Evolutionary conservation across 2,797 vertebrate species (phyloP).

Genomic region (Cygnus olor): DNA sequence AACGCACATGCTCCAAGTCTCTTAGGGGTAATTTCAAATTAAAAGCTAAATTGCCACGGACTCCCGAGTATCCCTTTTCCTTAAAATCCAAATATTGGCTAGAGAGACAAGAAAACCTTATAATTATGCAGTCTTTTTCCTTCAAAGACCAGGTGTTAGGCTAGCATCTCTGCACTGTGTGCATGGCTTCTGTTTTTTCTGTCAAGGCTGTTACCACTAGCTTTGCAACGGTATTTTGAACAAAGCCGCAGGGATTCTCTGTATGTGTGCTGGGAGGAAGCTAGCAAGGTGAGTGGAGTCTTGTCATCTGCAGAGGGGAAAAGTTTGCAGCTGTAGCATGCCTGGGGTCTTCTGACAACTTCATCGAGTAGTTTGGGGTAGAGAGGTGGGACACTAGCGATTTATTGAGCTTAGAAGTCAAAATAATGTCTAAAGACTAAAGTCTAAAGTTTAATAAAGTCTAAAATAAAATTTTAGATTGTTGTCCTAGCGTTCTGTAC

Average conservation of each 20-base stretch:
- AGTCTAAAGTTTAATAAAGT: too few species aligned
- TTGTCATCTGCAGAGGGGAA: neutral
- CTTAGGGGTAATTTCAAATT: neutral
- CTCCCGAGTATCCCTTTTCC: neutral
- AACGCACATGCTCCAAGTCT: neutral
- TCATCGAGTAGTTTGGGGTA: neutral
- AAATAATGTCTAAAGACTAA: neutral
- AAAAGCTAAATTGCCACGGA: neutral
- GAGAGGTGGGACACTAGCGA: neutral
- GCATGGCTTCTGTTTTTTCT: neutral
- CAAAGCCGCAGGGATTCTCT: neutral
- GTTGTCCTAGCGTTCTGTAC: neutral
- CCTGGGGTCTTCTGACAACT: neutral
- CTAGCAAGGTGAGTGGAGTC: neutral
- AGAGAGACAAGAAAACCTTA: neutral
- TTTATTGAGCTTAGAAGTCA: neutral
- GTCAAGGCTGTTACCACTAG: neutral
- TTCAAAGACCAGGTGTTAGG: neutral
- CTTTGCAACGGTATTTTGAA: neutral
- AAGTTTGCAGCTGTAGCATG: neutral
- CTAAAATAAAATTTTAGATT: neutral
- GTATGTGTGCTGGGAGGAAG: neutral
- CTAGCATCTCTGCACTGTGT: neutral
- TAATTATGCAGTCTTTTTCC: neutral
- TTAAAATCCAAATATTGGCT: neutral